Base-by-base conservation (phyloP, 2,113 vertebrate genomes). In the Grantiella picta region DNA sequence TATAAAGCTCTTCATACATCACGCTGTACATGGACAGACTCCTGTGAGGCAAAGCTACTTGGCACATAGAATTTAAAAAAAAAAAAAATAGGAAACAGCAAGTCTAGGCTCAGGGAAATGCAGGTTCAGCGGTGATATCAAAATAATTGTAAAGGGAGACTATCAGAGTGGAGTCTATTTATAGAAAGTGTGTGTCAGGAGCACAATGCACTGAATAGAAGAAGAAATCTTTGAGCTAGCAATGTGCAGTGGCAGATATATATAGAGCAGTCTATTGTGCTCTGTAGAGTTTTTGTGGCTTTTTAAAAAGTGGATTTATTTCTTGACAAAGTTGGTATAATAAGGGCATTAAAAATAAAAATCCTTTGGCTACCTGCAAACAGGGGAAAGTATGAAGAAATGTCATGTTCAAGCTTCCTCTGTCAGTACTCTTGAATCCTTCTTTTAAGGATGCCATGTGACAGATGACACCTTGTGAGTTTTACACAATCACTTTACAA, bases 141-240 rank as follows among this genome's bases (percentile, higher is more conserved):
- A 75, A 52, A 29, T 82, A 96, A 92, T 72, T 77, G 77, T 40
- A 94, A 86, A 77, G 70, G 60, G 23, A 70, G 28, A 40, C 31
- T 91, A 53, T 84, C 24, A 24, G 84, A 86, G 36, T 8, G 13
- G 44, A 92, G 33, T 94, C 79, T 97, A 80, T 97, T 96, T 97
- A 91, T 94, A 93, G 96, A 85, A 80, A 53, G 70, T 31, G 20
- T 57, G 65, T 21, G 12, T 89, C 79, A 86, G 49, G 44, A 66
- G 35, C 72, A 89, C 90, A 95, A 87, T 86, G 56, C 38, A 47
- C 42, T 61, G 64, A 96, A 83, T 80, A 82, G 76, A 71, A n/a
- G n/a, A 94, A 87, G 70, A 96, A 90, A 90, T 66, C 68, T 77
- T 96, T 95, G 73, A 78, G 86, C 81, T 80, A 60, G 35, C 92